phyloP scores from a whole-genome alignment of 2,888 invertebrate genomes.

The Ochropleura plecta region DNA sequence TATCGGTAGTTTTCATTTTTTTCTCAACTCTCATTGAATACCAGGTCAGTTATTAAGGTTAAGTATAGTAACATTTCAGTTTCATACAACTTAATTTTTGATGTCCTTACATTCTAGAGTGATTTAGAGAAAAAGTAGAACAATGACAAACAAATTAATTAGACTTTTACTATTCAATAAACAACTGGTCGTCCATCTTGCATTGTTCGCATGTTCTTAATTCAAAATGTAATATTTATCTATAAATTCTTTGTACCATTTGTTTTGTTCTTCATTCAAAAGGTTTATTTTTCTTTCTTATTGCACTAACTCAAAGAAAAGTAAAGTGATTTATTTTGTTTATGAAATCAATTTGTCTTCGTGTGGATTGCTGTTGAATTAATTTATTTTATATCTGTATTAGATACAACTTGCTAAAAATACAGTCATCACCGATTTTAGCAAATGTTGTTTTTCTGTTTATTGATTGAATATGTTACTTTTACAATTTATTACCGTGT shows the following conservation, averaged over 20 bases:
- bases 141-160: not conserved
- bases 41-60: too few relatives aligned
- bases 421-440: slow-evolving; percentile 27
- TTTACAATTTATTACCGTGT: not conserved
- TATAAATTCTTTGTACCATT: slow-evolving; percentile 9
- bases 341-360: not conserved
- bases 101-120: not conserved
- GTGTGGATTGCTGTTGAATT: too few relatives aligned
- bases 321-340: not conserved
- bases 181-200: slow-evolving; percentile 2
- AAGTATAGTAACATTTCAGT: not conserved
- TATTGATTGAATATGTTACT: not conserved
- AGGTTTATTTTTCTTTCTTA: not conserved
- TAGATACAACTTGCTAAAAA: not conserved
- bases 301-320: not conserved
- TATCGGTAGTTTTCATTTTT: not conserved
- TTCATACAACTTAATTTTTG: not conserved
- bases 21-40: not conserved
- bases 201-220: slow-evolving; percentile 45
- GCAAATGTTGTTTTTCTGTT: slow-evolving; percentile 7
- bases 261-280: slow-evolving; percentile 44
- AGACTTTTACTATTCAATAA: not conserved
- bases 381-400: not conserved
- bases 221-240: slow-evolving; percentile 47
- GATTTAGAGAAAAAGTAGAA: not conserved